Base-by-base conservation (phyloP, 1,140 invertebrate genomes). In the Drosophila punjabiensis region DNA sequence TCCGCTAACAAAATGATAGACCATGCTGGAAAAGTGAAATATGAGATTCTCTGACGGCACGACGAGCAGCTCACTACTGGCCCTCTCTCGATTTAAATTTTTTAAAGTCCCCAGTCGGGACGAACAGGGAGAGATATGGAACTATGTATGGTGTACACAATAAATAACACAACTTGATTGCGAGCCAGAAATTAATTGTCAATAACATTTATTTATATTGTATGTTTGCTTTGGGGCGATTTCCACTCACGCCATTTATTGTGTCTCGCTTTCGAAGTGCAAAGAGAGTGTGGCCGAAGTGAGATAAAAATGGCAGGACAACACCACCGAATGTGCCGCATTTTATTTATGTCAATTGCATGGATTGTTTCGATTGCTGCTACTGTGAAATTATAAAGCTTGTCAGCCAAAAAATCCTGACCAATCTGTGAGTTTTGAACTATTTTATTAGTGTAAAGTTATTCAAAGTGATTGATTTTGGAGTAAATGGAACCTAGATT, bases 1-100 rank as follows among this genome's bases (percentile, higher is more conserved):
- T 90, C 70, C 79, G 79, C 71, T 77, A 86, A 90, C 86, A 90
- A 89, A 89, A 82, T 83, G 84, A 79, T 87, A 77, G 37, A 73
- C 37, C 56, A 53, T 59, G 43, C 30, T 60, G 39, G 33, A 55
- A 58, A 64, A 69, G 67, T 50, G 58, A 80, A 55, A 66, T 41
- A 75, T 59, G 71, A 75, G 68, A 74, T 62, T 74, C 55, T 39
- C 35, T 39, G 35, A 39, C 14, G 20, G 35, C 33, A 56, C 33
- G 33, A 56, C 55, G 32, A 33, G 13, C n/a, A 33, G 13, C n/a
- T 39, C 13, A 18, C 41, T 43, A 18, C 41, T 43, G 41, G 5
- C 41, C n/a, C 28, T 32, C 11, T 32, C 11, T 33, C 24, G 56
- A 32, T 47, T 75, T 75, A 62, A 75, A 75, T 62, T 43, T 24